Percentiles rank a stretch among this genome's conserved stretches.
phyloP scores from a whole-genome alignment of 2,888 invertebrate genomes.

The Elmis aenea region DNA sequence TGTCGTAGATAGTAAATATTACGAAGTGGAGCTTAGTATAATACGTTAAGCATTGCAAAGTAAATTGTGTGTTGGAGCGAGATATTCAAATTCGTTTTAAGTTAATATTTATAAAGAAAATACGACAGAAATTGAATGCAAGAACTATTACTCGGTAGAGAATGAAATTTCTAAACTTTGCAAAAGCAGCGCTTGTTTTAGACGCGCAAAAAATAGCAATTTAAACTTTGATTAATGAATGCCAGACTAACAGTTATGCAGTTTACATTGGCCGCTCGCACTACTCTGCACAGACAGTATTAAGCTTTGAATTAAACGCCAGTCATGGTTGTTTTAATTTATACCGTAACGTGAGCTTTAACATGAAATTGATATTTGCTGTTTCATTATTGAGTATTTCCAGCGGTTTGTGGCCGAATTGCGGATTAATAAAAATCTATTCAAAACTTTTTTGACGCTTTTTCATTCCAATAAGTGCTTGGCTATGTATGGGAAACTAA shows the following conservation, averaged over 20 bases:
- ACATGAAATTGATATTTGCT: conserved; percentile 18
- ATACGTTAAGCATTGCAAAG: too few species aligned
- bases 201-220: conserved; percentile 34
- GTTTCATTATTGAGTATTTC: conserved; percentile 9
- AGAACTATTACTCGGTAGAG: conserved; percentile 24
- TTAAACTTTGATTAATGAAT: conserved; percentile 39
- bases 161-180: conserved; percentile 35
- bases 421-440: too few species aligned
- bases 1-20: too few species aligned
- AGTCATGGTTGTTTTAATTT: conserved; percentile 24
- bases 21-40: too few species aligned
- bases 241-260: conserved; percentile 34
- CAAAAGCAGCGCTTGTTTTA: conserved; percentile 30
- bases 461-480: too few species aligned
- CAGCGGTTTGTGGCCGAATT: too few species aligned
- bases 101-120: conserved; percentile 29
- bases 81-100: conserved; percentile 29
- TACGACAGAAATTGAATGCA: conserved; percentile 27
- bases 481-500: too few species aligned
- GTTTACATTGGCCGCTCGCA: conserved; percentile 26
- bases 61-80: conserved; percentile 14
- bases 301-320: conserved; percentile 26
- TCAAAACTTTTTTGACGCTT: too few species aligned
- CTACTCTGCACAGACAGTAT: conserved; percentile 22
- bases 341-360: conserved; percentile 8